These are phyloP conservation scores for Ceyx erithaca DNA, from an alignment of 2,797 vertebrate species.

Conservation along the genomic window DNA sequence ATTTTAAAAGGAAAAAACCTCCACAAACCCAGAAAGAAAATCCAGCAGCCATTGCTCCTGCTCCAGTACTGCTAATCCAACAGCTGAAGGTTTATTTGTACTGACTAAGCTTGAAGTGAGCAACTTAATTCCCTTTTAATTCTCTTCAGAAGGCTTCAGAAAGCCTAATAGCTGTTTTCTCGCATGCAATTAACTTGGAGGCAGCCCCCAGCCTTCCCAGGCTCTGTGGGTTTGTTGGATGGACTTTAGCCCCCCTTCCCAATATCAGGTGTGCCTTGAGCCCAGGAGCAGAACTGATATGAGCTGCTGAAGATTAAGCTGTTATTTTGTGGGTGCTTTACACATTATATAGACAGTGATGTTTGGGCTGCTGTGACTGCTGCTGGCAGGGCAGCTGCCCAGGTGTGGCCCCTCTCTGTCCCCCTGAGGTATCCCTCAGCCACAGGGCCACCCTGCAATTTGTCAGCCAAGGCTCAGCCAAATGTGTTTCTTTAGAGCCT, in stretches of 20 bases:
- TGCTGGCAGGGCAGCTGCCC: background rate
- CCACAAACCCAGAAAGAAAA: background rate
- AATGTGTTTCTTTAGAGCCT: fast-evolving
- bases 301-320: background rate
- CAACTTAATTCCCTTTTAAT: constrained; percentile 43
- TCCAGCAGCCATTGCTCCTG: background rate
- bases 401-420: background rate
- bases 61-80: constrained; percentile 27
- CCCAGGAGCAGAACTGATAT: background rate
- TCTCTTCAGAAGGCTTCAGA: constrained; percentile 16
- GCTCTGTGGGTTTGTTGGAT: fast-evolving
- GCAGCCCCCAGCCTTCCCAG: background rate
- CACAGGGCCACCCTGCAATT: background rate
- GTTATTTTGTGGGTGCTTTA: fast-evolving
- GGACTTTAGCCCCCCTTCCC: background rate
- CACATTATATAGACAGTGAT: fast-evolving
- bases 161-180: background rate
- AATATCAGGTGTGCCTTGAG: fast-evolving
- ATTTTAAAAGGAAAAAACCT: fast-evolving
- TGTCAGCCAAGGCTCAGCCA: background rate
- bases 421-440: background rate
- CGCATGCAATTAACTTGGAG: background rate
- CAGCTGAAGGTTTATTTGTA: constrained; percentile 59
- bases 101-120: constrained; percentile 37
- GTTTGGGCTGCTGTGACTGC: background rate